These are phyloP conservation scores for Choristoneura fumiferana DNA, from an alignment of 1,140 invertebrate genomes.

Conservation along the genomic window DNA sequence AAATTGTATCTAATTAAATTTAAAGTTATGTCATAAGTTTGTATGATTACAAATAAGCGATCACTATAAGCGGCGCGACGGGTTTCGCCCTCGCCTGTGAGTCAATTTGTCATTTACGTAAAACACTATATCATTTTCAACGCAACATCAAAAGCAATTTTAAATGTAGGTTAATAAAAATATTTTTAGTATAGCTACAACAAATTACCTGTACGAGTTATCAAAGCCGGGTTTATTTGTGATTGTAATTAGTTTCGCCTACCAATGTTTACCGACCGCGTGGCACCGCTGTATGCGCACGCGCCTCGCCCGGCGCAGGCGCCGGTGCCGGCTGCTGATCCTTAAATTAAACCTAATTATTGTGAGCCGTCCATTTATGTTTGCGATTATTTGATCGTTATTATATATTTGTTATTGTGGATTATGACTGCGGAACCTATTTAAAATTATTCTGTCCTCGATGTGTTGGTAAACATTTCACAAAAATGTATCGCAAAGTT, in stretches of 20 bases:
- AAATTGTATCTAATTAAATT: conserved; percentile 43
- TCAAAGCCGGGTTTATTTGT: too few species aligned
- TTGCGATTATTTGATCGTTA: conserved; percentile 42
- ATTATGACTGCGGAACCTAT: conserved; percentile 26
- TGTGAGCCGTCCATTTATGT: conserved; percentile 69
- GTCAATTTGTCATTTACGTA: conserved; percentile 62
- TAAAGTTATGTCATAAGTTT: conserved; percentile 45
- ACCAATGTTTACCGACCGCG: conserved; percentile 38
- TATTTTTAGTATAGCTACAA: conserved; percentile 39
- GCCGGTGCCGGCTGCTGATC: not conserved
- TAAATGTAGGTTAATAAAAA: conserved; percentile 45
- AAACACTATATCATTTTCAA: conserved; percentile 34
- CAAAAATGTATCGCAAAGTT: conserved; percentile 35
- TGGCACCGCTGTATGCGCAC: conserved; percentile 17
- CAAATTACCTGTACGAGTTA: conserved; percentile 20
- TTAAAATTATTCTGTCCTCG: conserved; percentile 30
- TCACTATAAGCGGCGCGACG: conserved; percentile 22
- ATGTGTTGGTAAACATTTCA: conserved; percentile 47
- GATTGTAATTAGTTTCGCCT: conserved; percentile 20
- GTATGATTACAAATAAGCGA: conserved; percentile 42
- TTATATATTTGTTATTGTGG: conserved; percentile 25
- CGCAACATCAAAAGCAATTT: conserved; percentile 56
- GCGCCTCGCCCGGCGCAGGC: conserved; percentile 16
- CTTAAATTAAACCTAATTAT: conserved; percentile 43
- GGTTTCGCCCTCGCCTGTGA: conserved; percentile 36